Evolutionary conservation across 2,797 vertebrate species (phyloP).

Genomic region (Phrynocephalus guinanensis): DNA sequence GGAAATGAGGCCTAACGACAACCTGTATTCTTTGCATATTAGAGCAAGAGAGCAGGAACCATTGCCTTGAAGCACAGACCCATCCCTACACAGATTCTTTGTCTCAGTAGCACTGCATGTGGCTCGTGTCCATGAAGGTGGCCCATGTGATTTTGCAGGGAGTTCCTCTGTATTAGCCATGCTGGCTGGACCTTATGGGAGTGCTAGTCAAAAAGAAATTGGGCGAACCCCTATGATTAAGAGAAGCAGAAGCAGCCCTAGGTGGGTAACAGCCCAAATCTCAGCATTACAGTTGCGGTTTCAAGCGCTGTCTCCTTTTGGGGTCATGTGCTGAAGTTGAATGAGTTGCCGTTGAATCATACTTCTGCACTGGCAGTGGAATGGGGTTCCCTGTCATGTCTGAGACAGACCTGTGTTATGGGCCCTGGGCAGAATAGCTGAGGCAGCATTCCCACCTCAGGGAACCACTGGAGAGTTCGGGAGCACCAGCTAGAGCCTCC

Average conservation of each 20-base stretch:
- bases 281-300: too few relatives aligned
- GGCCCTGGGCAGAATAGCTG: neutral
- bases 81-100: accelerated
- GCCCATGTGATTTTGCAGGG: neutral
- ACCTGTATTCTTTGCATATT: neutral
- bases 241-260: too few relatives aligned
- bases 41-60: neutral
- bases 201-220: too few relatives aligned
- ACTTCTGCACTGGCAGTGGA: neutral
- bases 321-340: neutral
- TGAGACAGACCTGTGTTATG: neutral
- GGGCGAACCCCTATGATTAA: too few relatives aligned
- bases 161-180: too few relatives aligned
- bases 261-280: too few relatives aligned
- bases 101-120: neutral
- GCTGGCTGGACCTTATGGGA: too few relatives aligned
- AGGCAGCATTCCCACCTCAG: neutral
- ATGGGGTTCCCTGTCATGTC: neutral
- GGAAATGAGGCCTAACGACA: neutral
- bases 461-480: neutral
- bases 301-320: neutral
- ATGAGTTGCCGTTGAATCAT: neutral
- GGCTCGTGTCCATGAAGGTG: neutral
- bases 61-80: neutral
- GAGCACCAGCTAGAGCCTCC: neutral